Evolutionary conservation across 1,140 invertebrate species (phyloP).

Genomic region (Heliconius congener): DNA sequence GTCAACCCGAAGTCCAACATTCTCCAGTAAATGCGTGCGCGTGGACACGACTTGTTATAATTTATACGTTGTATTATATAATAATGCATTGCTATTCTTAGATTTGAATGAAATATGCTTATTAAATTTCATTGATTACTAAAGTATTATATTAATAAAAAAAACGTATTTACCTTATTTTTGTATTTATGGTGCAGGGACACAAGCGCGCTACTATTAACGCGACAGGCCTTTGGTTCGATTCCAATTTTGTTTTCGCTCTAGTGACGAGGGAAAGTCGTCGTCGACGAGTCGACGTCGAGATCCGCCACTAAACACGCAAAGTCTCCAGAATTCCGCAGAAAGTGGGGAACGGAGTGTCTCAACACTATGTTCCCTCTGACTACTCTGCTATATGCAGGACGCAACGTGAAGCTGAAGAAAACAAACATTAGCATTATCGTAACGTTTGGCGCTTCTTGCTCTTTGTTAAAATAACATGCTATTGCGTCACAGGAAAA

Average conservation of each 20-base stretch:
- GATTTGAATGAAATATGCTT: background rate
- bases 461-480: background rate
- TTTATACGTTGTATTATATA: background rate
- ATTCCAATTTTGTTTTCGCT: background rate
- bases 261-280: background rate
- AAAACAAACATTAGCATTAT: too few species aligned
- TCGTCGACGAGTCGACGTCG: background rate
- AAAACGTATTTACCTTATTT: too few species aligned
- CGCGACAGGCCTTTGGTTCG: background rate
- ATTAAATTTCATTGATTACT: background rate
- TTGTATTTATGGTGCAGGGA: background rate
- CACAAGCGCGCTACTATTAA: background rate
- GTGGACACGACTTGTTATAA: conserved; percentile 56
- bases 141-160: background rate
- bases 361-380: background rate
- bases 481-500: background rate
- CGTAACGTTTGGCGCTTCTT: too few species aligned
- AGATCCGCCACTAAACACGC: background rate
- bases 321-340: background rate
- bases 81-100: background rate
- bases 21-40: conserved; percentile 38
- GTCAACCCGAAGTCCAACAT: background rate
- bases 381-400: background rate
- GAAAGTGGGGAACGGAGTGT: background rate
- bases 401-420: background rate